These are phyloP conservation scores for Theodoxus fluviatilis DNA, from an alignment of 2,888 invertebrate genomes.

Conservation along the genomic window DNA sequence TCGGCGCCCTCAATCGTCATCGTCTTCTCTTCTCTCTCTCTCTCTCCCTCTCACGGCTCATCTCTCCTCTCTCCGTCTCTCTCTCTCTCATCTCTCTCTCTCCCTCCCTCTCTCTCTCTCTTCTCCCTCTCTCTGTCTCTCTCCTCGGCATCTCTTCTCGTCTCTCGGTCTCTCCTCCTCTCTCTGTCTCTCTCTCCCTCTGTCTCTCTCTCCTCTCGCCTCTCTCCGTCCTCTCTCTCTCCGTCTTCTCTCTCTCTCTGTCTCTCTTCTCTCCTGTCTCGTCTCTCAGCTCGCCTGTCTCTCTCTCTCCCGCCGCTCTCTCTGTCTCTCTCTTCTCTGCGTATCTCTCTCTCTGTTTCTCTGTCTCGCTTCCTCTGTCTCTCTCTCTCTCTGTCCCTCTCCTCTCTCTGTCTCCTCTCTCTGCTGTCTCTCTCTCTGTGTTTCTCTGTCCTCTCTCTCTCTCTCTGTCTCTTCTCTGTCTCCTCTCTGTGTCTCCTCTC, in stretches of 20 bases:
- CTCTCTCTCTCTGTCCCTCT: neutral
- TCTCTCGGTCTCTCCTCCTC: neutral
- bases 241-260: neutral
- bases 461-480: too few relatives aligned
- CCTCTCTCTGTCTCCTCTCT: too few relatives aligned
- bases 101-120: neutral
- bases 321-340: too few relatives aligned
- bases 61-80: neutral
- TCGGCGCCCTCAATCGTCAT: too few relatives aligned
- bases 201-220: neutral
- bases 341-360: too few relatives aligned
- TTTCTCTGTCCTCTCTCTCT: too few relatives aligned
- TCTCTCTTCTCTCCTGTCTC: neutral
- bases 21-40: too few relatives aligned
- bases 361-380: neutral
- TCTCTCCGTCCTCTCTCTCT: neutral
- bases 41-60: conserved; percentile 2
- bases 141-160: neutral
- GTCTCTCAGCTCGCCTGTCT: too few relatives aligned
- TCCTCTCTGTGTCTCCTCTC: too few relatives aligned
- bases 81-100: neutral
- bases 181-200: neutral
- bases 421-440: too few relatives aligned
- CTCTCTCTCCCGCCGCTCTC: conserved; percentile 6
- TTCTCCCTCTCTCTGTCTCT: neutral